Conservation (phyloP, 2,797 vertebrate species). For the Poeciliopsis gracilis region DNA sequence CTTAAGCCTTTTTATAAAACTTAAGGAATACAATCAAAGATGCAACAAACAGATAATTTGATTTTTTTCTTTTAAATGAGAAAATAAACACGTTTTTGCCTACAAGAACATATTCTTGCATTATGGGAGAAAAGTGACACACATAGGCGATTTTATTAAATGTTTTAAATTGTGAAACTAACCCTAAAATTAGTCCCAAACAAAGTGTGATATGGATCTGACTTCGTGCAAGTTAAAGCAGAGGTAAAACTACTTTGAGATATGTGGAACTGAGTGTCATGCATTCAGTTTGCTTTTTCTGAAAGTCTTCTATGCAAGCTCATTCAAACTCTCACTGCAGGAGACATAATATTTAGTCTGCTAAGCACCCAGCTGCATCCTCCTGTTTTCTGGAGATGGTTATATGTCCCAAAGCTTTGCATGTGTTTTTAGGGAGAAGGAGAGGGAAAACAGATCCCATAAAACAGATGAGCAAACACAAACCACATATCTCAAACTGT, state of each 20-base stretch:
- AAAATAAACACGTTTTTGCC: no score
- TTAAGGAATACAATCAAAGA: no score
- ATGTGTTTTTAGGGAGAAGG: constrained; percentile 8
- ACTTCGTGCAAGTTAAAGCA: no score
- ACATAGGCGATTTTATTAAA: neutral
- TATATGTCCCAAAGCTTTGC: constrained; percentile 22
- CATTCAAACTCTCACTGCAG: constrained; percentile 21
- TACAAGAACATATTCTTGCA: neutral
- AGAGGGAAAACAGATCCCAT: constrained; percentile 16
- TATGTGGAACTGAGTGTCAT: neutral
- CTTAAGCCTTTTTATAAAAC: no score
- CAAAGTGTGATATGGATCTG: no score
- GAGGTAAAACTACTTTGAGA: no score
- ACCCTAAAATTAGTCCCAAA: no score
- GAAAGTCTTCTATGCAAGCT: constrained; percentile 38
- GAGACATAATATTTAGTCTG: constrained; percentile 30
- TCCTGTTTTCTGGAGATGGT: constrained; percentile 30
- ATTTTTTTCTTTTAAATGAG: no score
- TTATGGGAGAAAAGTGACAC: neutral
- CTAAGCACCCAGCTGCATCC: constrained; percentile 19
- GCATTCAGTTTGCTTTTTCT: neutral
- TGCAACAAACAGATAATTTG: no score
- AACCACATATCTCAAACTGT: neutral
- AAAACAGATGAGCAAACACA: constrained; percentile 16
- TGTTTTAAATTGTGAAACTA: no score